Base-by-base conservation (phyloP, 2,113 vertebrate species). In the Muntiacus muntjak region DNA sequence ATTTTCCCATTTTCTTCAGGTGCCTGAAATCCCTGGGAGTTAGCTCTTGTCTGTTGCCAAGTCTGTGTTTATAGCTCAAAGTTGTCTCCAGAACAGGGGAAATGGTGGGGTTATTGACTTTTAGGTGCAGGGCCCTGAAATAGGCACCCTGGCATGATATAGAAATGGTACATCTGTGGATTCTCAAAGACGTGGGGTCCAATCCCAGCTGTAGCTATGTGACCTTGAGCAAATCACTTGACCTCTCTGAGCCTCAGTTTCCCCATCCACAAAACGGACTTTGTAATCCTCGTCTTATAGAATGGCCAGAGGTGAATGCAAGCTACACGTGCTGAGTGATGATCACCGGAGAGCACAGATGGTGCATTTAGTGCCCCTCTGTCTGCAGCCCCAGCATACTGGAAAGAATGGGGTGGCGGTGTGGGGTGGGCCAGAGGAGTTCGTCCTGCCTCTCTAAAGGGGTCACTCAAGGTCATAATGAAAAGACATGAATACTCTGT, bases 1-100 rank as follows among this genome's bases (percentile, higher is more conserved):
- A 55, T 87, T 93, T 94, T 79, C 94, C 83, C 26, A 7, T 33
- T 85, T 90, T 67, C 88, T 93, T 94, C 96, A 96, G 97, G 97
- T 96, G 86, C 43, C 83, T 88, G 91, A 86, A 67, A 17, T 91
- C 86, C 50, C 89, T 62, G 55, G 71, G 36, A 85, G 81, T 50
- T 45, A 43, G 74, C n/a, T 40, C 40, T 81, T 19, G 17, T 33
- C 83, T 60, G 28, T 14, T 96, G 92, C 97, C 94, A 92, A 95
- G 76, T 60, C 85, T 92, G 85, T 89, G 78, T 74, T 67, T 57
- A 45, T 67, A 62, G 45, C 78, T 47, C 58, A 60, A 94, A 76
- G 5, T 84, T 84, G 26, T 84, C 79, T 91, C 2, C 0, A 54
- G 64, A 81, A 28, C 87, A 33, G 57, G 36, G 64, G 79, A 87